Percentiles rank a stretch among this genome's conserved stretches.
Evolutionary conservation across 2,888 invertebrate species (phyloP).

Genomic region (Parnassius orleans): DNA sequence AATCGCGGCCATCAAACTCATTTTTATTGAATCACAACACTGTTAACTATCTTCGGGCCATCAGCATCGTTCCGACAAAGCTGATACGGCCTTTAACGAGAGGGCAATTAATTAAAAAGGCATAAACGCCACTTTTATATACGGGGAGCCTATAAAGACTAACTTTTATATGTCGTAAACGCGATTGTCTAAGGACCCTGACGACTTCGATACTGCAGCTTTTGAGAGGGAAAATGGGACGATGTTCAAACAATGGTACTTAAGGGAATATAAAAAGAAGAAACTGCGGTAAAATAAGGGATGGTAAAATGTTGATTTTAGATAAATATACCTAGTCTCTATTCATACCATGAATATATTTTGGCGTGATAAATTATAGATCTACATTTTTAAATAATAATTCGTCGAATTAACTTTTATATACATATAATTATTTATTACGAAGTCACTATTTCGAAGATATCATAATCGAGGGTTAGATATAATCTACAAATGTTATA

Average conservation of each 20-base stretch:
- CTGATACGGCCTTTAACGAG: slow-evolving; percentile 76
- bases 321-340: too few relatives aligned
- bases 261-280: slow-evolving; percentile 45
- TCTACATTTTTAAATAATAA: too few relatives aligned
- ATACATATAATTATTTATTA: too few relatives aligned
- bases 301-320: slow-evolving; percentile 22
- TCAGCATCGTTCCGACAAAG: slow-evolving; percentile 66
- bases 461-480: too few relatives aligned
- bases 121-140: slow-evolving; percentile 80
- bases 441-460: too few relatives aligned
- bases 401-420: too few relatives aligned
- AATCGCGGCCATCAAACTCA: slow-evolving; percentile 61
- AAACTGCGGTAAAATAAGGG: slow-evolving; percentile 37
- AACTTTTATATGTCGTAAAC: slow-evolving; percentile 81
- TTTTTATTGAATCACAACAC: slow-evolving; percentile 75
- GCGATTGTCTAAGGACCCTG: slow-evolving; percentile 76
- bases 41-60: slow-evolving; percentile 71
- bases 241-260: slow-evolving; percentile 44
- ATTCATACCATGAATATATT: too few relatives aligned
- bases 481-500: too few relatives aligned
- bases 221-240: slow-evolving; percentile 41
- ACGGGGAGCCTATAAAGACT: slow-evolving; percentile 78
- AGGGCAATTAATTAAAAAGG: slow-evolving; percentile 79
- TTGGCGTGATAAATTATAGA: too few relatives aligned
- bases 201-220: slow-evolving; percentile 59